Conservation (phyloP, 64 coral and sea anemone species). For the Actinia tenebrosa region DNA sequence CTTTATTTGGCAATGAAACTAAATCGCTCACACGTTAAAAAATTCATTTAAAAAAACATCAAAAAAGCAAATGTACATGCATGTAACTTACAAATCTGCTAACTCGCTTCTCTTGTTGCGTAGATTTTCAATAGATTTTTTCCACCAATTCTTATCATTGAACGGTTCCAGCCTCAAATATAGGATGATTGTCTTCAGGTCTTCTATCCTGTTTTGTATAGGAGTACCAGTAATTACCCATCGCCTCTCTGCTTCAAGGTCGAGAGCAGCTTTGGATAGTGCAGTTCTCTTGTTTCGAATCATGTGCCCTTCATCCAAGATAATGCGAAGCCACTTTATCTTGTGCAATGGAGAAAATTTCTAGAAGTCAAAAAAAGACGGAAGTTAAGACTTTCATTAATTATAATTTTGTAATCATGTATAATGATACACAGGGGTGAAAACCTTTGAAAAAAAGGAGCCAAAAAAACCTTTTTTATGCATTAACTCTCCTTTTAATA, state of each 20-base stretch:
- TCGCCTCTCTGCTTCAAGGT: constrained; percentile 29
- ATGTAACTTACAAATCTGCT: background rate
- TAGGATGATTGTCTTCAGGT: constrained; percentile 54
- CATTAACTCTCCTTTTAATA: too few relatives aligned
- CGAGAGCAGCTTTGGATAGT: constrained; percentile 38
- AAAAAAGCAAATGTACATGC: background rate
- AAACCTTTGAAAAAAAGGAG: too few relatives aligned
- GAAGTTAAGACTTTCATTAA: too few relatives aligned
- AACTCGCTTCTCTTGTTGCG: background rate
- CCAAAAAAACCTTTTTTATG: too few relatives aligned
- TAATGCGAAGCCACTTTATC: constrained; percentile 52
- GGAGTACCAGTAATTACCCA: constrained; percentile 81
- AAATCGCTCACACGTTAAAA: too few relatives aligned
- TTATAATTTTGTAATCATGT: too few relatives aligned
- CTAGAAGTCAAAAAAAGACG: constrained; percentile 3
- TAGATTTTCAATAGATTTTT: constrained; percentile 19
- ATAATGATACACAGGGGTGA: too few relatives aligned
- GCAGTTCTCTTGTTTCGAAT: constrained; percentile 44
- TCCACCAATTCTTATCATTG: constrained; percentile 74
- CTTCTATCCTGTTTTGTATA: constrained; percentile 80
- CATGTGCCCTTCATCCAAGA: constrained; percentile 57
- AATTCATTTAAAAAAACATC: background rate
- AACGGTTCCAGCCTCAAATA: constrained; percentile 72
- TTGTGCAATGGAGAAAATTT: constrained; percentile 55
- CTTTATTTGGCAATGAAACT: too few relatives aligned